Conservation (phyloP, 2,888 invertebrate species). For the Holacanthella duospinosa region DNA sequence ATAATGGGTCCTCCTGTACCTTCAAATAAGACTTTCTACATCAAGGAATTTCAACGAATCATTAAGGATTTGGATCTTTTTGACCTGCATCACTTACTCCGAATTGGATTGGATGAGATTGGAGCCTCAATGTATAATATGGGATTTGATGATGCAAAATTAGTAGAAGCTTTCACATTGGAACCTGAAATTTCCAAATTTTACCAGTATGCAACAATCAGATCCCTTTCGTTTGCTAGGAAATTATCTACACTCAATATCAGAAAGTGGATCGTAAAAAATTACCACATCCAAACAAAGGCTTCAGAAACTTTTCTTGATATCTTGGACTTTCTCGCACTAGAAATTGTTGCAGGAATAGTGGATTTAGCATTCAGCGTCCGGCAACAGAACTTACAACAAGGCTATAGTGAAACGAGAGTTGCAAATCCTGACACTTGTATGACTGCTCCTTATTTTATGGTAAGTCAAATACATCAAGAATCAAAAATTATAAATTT, state of each 20-base stretch:
- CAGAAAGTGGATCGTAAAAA: slow-evolving; percentile 22
- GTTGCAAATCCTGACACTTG: slow-evolving; percentile 33
- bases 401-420: slow-evolving; percentile 37
- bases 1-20: not conserved
- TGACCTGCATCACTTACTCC: not conserved
- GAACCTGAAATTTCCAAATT: not conserved
- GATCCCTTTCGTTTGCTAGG: slow-evolving; percentile 31
- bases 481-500: too few species aligned
- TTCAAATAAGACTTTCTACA: not conserved
- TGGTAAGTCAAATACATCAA: too few species aligned
- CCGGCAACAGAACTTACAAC: slow-evolving; percentile 52
- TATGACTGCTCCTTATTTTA: slow-evolving; percentile 27
- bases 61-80: not conserved
- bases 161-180: not conserved
- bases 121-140: not conserved
- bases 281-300: slow-evolving; percentile 22
- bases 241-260: slow-evolving; percentile 19
- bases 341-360: slow-evolving; percentile 81
- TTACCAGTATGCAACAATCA: slow-evolving; percentile 20
- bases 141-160: not conserved
- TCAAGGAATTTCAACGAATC: not conserved
- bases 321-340: slow-evolving; percentile 72
- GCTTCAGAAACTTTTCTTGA: slow-evolving; percentile 45
- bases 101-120: not conserved
- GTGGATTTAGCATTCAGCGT: slow-evolving; percentile 73